Percentiles rank a stretch among this genome's conserved stretches.
Evolutionary conservation across 2,113 vertebrate species (phyloP).

Genomic region (Notiomystis cincta): DNA sequence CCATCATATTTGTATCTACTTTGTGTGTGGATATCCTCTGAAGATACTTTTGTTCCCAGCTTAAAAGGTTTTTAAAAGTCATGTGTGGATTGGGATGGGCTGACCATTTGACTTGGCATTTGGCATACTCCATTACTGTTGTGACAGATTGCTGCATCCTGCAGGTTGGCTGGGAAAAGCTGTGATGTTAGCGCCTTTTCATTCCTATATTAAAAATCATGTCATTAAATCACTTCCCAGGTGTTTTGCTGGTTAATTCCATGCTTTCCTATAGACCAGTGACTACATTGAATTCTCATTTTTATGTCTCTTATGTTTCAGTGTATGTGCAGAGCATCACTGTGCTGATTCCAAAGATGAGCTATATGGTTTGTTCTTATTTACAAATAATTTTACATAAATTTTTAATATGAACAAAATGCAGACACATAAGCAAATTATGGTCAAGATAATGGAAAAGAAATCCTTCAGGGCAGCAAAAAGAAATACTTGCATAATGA

Average conservation of each 20-base stretch:
- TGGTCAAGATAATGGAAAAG: conserved; percentile 20
- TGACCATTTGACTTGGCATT: background rate
- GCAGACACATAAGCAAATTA: background rate
- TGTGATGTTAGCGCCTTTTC: background rate
- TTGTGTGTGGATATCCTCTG: background rate
- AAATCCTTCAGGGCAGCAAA: background rate
- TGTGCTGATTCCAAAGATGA: background rate
- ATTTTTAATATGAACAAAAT: background rate
- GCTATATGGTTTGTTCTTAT: background rate
- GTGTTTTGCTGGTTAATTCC: background rate
- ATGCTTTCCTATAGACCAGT: background rate
- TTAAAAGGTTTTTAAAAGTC: background rate
- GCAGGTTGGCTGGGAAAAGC: background rate
- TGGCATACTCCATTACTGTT: background rate
- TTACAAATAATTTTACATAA: background rate
- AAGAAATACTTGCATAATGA: background rate
- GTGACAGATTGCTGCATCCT: background rate
- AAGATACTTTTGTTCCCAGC: background rate
- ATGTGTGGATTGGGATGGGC: background rate
- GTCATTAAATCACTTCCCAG: background rate
- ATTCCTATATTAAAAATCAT: background rate
- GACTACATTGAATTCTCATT: background rate
- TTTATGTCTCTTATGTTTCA: background rate
- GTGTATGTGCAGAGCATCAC: background rate
- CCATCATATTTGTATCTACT: background rate